Evolutionary conservation across 2,888 invertebrate species (phyloP).

Genomic region (Limenitis camilla): DNA sequence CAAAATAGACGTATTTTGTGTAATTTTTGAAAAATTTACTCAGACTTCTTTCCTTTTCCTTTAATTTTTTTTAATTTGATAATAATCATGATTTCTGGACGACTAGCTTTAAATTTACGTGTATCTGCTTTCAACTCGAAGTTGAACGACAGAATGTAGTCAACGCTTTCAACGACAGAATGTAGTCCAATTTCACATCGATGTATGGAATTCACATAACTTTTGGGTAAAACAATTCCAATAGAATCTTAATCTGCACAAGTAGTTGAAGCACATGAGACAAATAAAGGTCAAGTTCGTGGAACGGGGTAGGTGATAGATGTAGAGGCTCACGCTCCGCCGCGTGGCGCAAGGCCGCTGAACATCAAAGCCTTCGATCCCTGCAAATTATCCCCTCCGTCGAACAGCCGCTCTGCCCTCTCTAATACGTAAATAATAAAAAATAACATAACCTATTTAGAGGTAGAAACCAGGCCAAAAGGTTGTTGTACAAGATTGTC

Average conservation of each 20-base stretch:
- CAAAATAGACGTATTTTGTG: too few relatives aligned
- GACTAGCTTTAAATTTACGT: too few relatives aligned
- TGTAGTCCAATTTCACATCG: too few relatives aligned
- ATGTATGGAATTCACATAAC: too few relatives aligned
- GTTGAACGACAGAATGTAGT: too few relatives aligned
- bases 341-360: constrained; percentile 55
- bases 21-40: too few relatives aligned
- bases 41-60: too few relatives aligned
- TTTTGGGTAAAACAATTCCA: not conserved
- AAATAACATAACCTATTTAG: constrained; percentile 19
- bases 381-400: constrained; percentile 54
- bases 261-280: constrained; percentile 12
- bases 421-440: constrained; percentile 18
- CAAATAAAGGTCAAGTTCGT: constrained; percentile 61
- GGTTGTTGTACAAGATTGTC: too few relatives aligned
- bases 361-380: constrained; percentile 59
- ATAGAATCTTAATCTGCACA: not conserved
- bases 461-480: constrained; percentile 16
- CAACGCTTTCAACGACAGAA: too few relatives aligned
- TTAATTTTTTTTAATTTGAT: too few relatives aligned
- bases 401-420: constrained; percentile 42
- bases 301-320: constrained; percentile 28
- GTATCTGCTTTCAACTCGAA: too few relatives aligned
- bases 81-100: too few relatives aligned
- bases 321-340: constrained; percentile 39